Percentiles rank a stretch among this genome's conserved stretches.
These are phyloP conservation scores for Beaufortia kweichowensis DNA, from an alignment of 2,113 vertebrate genomes.

Conservation along the genomic window DNA sequence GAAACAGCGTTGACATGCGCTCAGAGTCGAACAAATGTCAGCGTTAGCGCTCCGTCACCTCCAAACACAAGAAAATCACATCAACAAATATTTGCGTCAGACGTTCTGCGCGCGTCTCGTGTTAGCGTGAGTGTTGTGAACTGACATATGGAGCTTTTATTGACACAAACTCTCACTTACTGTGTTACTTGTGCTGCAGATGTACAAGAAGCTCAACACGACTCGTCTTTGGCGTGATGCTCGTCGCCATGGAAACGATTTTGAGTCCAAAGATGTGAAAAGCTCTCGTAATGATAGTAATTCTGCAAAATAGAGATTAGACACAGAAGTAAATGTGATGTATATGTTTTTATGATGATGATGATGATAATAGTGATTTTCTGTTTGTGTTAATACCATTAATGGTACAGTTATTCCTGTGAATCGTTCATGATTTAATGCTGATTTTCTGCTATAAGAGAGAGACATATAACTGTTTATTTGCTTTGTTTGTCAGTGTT, in stretches of 20 bases:
- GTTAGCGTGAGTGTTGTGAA: too few species aligned
- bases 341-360: too few species aligned
- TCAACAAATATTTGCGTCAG: conserved; percentile 74
- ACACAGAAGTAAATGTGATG: too few species aligned
- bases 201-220: not conserved
- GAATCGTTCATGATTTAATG: too few species aligned
- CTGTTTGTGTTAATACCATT: too few species aligned
- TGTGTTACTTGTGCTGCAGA: conserved; percentile 62
- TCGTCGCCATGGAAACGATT: not conserved
- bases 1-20: conserved; percentile 32
- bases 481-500: too few species aligned
- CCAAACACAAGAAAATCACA: conserved; percentile 66
- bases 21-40: conserved; percentile 14
- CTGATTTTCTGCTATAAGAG: too few species aligned
- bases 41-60: conserved; percentile 49
- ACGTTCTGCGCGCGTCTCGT: conserved; percentile 49
- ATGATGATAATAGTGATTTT: too few species aligned
- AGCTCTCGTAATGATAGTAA: too few species aligned
- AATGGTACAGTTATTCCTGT: too few species aligned
- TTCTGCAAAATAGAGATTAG: too few species aligned
- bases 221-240: not conserved
- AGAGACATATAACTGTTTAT: too few species aligned
- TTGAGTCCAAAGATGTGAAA: not conserved
- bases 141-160: conserved; percentile 68
- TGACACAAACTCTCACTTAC: conserved; percentile 67